Conservation (phyloP, 2,797 vertebrate species). For the Coregonus sp. region DNA sequence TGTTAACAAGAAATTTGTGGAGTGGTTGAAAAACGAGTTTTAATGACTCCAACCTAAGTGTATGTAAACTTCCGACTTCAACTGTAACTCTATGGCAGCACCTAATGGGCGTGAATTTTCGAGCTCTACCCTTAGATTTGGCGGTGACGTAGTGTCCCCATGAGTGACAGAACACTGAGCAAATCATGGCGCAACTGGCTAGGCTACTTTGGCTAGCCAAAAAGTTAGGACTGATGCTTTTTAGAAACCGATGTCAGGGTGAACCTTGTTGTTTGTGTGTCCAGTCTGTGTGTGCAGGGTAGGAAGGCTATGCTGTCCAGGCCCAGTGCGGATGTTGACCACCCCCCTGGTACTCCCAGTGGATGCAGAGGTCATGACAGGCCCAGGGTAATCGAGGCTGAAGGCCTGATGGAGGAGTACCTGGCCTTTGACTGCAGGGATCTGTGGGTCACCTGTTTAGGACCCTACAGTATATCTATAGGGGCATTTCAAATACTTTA, state of each 20-base stretch:
- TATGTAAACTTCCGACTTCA: too few relatives aligned
- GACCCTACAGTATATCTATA: background rate
- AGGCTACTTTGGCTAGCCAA: background rate
- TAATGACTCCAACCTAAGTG: too few relatives aligned
- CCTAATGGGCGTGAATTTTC: too few relatives aligned
- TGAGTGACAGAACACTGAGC: too few relatives aligned
- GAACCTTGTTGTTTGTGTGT: slow-evolving; percentile 6
- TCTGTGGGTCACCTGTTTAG: slow-evolving; percentile 74
- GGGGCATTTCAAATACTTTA: background rate
- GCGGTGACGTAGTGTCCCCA: too few relatives aligned
- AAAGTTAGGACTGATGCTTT: background rate
- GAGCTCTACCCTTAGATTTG: too few relatives aligned
- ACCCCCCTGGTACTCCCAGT: slow-evolving; percentile 51
- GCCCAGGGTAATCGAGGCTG: slow-evolving; percentile 79
- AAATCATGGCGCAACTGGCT: background rate
- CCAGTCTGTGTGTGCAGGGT: slow-evolving; percentile 87
- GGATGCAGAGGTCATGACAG: slow-evolving; percentile 54
- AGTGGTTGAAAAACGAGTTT: too few relatives aligned
- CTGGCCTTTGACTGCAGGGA: slow-evolving; percentile 89
- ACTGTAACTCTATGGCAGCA: too few relatives aligned
- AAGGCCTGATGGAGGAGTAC: slow-evolving; percentile 93
- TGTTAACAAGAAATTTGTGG: too few relatives aligned
- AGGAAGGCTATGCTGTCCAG: slow-evolving; percentile 79
- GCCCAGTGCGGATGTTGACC: slow-evolving; percentile 55
- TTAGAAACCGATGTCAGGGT: background rate